Conservation (phyloP, 1,140 invertebrate species). For the Zaprionus kolodkinae region DNA sequence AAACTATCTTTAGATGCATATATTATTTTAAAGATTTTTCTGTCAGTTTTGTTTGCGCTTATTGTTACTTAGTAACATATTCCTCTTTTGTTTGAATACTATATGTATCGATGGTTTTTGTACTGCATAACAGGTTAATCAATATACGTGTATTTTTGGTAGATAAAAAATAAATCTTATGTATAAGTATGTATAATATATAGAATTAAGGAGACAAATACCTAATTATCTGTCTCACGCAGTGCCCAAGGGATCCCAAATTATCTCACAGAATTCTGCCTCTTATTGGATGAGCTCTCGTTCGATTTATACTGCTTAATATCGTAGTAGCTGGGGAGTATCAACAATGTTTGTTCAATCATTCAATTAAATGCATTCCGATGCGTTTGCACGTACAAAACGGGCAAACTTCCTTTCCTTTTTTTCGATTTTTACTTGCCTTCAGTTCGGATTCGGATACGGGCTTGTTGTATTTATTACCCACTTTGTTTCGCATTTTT, state of each 20-base stretch:
- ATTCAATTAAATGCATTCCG: conserved; percentile 76
- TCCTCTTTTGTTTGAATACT: too few species aligned
- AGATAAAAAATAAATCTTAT: too few species aligned
- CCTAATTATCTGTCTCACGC: neutral
- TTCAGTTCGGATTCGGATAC: conserved; percentile 22
- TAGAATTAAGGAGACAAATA: neutral
- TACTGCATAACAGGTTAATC: too few species aligned
- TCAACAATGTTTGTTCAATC: conserved; percentile 46
- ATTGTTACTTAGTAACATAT: too few species aligned
- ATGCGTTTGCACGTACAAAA: conserved; percentile 62
- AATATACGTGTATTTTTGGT: too few species aligned
- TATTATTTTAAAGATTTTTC: too few species aligned
- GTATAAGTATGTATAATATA: neutral
- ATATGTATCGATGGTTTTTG: too few species aligned
- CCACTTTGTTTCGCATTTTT: conserved; percentile 28
- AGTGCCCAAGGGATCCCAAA: neutral
- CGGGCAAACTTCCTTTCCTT: conserved; percentile 58
- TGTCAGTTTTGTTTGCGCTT: too few species aligned
- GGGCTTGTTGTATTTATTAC: conserved; percentile 14
- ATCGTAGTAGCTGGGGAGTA: neutral
- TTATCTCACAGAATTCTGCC: neutral
- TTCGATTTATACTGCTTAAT: neutral
- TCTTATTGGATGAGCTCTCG: neutral
- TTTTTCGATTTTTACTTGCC: conserved; percentile 41
- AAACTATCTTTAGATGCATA: too few species aligned